Conservation (phyloP, 2,888 invertebrate species). For the Drosophila kokeensis region DNA sequence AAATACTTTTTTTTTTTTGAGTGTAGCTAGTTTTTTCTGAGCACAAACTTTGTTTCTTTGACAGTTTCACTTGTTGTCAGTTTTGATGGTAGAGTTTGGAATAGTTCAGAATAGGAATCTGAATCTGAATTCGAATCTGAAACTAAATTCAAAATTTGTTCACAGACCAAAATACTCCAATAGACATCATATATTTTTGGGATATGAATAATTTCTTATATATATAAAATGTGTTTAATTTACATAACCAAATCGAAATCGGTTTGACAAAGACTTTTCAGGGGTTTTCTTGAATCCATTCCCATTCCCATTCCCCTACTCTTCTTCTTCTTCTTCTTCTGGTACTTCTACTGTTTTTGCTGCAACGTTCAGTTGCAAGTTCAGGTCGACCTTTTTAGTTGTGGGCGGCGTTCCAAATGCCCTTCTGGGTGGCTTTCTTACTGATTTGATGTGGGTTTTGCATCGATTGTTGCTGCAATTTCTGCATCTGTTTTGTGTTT, state of each 20-base stretch:
- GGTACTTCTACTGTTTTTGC: background rate
- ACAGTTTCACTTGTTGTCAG: background rate
- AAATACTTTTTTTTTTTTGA: background rate
- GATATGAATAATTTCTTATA: no score
- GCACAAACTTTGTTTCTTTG: background rate
- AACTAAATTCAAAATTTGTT: background rate
- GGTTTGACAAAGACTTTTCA: background rate
- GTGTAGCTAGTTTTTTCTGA: background rate
- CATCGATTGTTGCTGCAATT: background rate
- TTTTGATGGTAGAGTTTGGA: background rate
- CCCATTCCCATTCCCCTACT: background rate
- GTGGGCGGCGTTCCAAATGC: conserved; percentile 29
- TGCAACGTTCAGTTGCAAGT: conserved; percentile 30
- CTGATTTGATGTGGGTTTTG: background rate
- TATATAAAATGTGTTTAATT: background rate
- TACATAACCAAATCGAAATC: background rate
- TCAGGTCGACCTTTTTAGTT: background rate
- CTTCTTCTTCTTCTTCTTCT: background rate
- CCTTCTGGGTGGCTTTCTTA: conserved; percentile 22
- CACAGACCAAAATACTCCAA: background rate
- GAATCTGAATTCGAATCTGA: background rate
- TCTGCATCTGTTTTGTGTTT: background rate
- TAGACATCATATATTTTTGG: no score
- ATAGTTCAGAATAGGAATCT: background rate
- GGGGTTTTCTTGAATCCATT: background rate